A percentile compares a stretch with the other conserved stretches of the same genome.
phyloP scores from a whole-genome alignment of 2,888 invertebrate species.

The Limnephilus auricula region DNA sequence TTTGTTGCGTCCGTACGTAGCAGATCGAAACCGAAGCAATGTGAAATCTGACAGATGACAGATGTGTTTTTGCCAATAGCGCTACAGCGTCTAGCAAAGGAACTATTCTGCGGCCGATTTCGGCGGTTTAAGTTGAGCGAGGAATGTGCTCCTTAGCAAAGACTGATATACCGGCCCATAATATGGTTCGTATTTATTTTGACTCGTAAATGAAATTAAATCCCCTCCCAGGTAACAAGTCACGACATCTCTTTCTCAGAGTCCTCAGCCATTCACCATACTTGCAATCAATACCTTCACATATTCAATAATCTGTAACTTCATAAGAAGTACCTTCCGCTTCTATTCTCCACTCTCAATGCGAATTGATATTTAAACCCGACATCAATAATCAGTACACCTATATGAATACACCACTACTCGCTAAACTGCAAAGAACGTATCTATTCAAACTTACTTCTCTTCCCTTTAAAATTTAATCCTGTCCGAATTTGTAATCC shows the following conservation, averaged over 20 bases:
- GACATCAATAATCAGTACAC: neutral
- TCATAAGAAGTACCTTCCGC: neutral
- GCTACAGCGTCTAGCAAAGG: no score
- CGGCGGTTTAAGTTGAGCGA: no score
- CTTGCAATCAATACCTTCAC: no score
- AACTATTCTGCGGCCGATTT: no score
- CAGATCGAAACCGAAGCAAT: no score
- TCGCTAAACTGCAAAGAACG: neutral
- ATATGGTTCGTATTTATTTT: neutral
- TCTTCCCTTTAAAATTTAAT: neutral
- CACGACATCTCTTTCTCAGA: neutral
- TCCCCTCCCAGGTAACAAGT: neutral
- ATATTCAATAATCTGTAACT: neutral
- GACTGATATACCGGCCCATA: no score
- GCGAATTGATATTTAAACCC: neutral
- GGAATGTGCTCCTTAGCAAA: no score
- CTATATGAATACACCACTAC: neutral
- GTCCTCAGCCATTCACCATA: neutral
- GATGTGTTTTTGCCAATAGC: no score
- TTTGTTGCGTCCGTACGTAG: no score
- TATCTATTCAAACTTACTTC: neutral
- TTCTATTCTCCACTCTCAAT: neutral
- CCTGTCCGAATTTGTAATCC: neutral
- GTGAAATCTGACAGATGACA: no score
- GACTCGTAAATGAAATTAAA: neutral